Base-by-base conservation (phyloP, 2,113 vertebrate genomes). In the Microtus montanus region DNA sequence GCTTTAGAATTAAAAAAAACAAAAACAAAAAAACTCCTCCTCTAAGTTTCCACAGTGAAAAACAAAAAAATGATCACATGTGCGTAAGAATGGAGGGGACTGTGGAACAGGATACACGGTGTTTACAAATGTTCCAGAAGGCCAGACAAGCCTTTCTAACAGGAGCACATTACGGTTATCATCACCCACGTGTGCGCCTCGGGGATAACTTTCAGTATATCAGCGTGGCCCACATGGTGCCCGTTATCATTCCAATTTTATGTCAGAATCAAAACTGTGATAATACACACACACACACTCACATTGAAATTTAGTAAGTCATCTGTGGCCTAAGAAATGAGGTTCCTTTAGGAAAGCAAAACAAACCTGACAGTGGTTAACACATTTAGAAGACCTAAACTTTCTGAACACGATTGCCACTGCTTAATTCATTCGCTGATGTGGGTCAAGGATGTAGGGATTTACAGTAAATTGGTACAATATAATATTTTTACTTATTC, bases 161-260 rank as follows among this genome's bases (percentile, higher is more conserved):
- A 66, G 85, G 77, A 92, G 73, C 83, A 14, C 35, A 64, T 68
- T n/a, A 61, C 13, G 7, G 80, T 97, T 96, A 98, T 96, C 97
- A 79, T 3, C 15, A 93, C n/a, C 93, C 97, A 96, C 2, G 44
- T 47, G 92, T 30, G 52, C 24, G 93, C 54, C 61, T 28, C 19
- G 33, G 89, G 68, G 90, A 96, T 79, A 92, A 71, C 64, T 93
- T 93, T 73, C 68, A 68, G 80, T 30, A 33, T 98, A 98, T 98
- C 97, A 75, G 80, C 7, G 41, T 41, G 47, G 90, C 85, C 92
- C 97, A 98, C 89, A 97, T 94, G 94, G 93, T 96, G 49, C 89
- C 94, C 70, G 82, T 94, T 97, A 89, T 95, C 94, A 93, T 80
- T 92, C 94, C 84, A 84, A 47, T 87, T 97, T 97, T 63, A 47